Evolutionary conservation across 2,797 vertebrate species (phyloP), one percentile per base, ranked within the genome.

Genomic region (Pseudotriccus pelzelni): DNA sequence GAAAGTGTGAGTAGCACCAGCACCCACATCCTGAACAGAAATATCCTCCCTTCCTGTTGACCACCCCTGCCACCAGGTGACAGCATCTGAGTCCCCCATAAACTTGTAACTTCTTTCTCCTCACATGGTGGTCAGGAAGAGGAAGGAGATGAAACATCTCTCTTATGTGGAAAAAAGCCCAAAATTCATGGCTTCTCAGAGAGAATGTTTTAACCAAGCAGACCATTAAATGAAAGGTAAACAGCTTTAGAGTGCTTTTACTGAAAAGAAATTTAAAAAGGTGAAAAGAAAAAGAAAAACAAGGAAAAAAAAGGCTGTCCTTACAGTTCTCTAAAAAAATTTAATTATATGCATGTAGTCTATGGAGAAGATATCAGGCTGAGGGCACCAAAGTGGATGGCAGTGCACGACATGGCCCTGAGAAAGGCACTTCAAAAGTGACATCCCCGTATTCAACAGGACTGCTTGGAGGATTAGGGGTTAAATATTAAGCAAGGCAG

Each of bases 311-410:
- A 36, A 49, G 0, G 0, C 11, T 78, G 19, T 55, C 13, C 8
- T 70, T 63, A 64, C 0, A 0, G 14, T 70, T 87, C 39, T n/a
- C 36, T 69, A 63, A 37, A 69, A 32, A 69, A 36, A 22, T 22
- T 15, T 32, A 22, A 34, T 52, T 78, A 18, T 14, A 41, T 27
- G 20, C 18, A 49, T 1, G 1, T 43, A 36, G 4, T 47, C 25
- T 49, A 0, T 17, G 21, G 30, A 85, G 56, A 68, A 46, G 19
- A 21, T 27, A 46, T 8, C 28, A 67, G 39, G 32, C 20, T 80
- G n/a, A 44, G 36, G 60, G 24, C 56, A 60, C 52, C 0, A 0
- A 0, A 23, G 30, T 18, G 69, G 47, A 18, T 77, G 68, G 24
- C 53, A 64, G 37, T 37, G 39, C 28, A 28, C 34, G 72, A 30